Base-by-base conservation (phyloP, 92 coral and sea anemone genomes). In the Montipora capitata region DNA sequence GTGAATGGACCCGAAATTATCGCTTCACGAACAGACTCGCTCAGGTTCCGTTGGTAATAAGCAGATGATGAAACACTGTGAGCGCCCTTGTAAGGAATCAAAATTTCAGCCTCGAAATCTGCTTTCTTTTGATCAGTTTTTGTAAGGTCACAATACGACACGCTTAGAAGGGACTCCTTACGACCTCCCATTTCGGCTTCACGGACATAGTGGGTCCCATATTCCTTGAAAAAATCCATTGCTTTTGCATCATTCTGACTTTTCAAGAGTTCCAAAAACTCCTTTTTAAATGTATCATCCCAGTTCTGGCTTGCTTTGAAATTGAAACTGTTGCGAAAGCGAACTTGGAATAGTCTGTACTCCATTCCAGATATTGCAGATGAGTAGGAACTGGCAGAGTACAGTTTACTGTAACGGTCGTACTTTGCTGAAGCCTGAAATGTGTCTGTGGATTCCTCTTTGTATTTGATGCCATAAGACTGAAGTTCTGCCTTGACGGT, bases 101-200 rank as follows among this genome's bases (percentile, higher is more conserved):
- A 62, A 4, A 62, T 11, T 62, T 62, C 13, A 0, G 68, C 68
- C 68, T 62, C 68, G 68, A 62, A 62, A 8, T 62, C 68, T 62
- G 3, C 3, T 62, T 62, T 62, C 68, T 62, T 62, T 62, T 62
- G 8, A 11, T 62, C 68, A n/a, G 9, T 20, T 7, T n/a, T 20
- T 62, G 9, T n/a, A n/a, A 62, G 0, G 68, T 62, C 68, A 62
- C 68, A 62, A 62, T 62, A 62, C 2, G 68, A 62, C 35, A 62
- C 68, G 17, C 38, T 8, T 62, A 62, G 13, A 11, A 62, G 7
- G 13, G 68, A 62, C 17, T 62, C 68, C 68, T 62, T 62, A n/a
- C 68, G 68, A 62, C 68, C 68, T n/a, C 68, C 68, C 68, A 62
- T 62, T 62, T 62, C 68, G 68, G 68, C 68, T n/a, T 62, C 68